Evolutionary conservation across 2,797 vertebrate species (phyloP).

Genomic region (Amblyraja radiata): DNA sequence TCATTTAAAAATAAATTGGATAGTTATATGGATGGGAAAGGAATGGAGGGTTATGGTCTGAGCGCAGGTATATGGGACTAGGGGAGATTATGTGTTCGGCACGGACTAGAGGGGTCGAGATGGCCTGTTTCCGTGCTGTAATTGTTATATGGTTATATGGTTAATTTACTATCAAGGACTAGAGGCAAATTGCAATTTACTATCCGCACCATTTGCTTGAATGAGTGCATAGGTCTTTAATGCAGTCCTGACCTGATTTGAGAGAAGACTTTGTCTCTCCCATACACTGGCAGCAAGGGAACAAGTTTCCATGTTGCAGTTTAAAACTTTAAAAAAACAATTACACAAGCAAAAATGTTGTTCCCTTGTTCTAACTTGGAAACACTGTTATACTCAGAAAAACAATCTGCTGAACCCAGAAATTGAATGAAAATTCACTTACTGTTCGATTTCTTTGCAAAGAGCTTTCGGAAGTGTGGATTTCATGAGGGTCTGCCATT

Average conservation of each 20-base stretch:
- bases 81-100: no score
- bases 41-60: no score
- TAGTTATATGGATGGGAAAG: no score
- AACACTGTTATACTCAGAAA: neutral
- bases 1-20: no score
- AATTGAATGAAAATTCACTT: constrained; percentile 46
- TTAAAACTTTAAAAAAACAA: neutral
- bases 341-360: neutral
- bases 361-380: neutral
- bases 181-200: neutral
- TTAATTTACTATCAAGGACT: neutral
- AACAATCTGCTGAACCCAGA: neutral
- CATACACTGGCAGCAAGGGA: neutral
- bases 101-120: no score
- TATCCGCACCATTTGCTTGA: neutral
- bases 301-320: neutral
- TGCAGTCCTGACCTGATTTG: neutral
- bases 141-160: no score
- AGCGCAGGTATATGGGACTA: no score
- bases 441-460: constrained; percentile 89
- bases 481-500: constrained; percentile 86
- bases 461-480: constrained; percentile 78
- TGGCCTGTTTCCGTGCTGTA: no score
- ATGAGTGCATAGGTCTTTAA: neutral
- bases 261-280: neutral